Conservation (phyloP, 30 jellyfish, hydroid and myxozoan species). For the Chrysaora quinquecirrha region DNA sequence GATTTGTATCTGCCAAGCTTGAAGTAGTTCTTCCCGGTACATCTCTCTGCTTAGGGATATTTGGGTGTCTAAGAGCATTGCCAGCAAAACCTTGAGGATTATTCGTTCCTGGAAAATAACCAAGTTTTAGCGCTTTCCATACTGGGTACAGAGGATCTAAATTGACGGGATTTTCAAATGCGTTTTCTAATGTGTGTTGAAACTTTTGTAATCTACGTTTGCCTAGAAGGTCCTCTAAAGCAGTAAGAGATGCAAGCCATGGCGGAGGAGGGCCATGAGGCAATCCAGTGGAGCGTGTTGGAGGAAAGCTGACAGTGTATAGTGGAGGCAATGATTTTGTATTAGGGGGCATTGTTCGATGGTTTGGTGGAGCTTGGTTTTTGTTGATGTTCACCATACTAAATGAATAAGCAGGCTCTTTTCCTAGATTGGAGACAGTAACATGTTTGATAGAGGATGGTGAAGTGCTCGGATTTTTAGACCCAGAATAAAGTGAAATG, state of each 20-base stretch:
- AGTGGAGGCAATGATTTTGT: no score
- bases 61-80: background rate
- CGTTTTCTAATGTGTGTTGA: conserved; percentile 27
- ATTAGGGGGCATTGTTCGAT: background rate
- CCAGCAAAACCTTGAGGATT: background rate
- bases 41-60: background rate
- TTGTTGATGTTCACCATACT: background rate
- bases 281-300: background rate
- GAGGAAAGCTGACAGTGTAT: background rate
- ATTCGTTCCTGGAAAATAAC: background rate
- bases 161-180: conserved; percentile 5
- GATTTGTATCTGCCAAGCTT: background rate
- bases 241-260: conserved; percentile 15
- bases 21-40: background rate
- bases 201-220: conserved; percentile 31
- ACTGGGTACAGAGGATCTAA: conserved; percentile 22
- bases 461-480: background rate
- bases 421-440: conserved; percentile 8
- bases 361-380: conserved; percentile 1
- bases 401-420: no score
- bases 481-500: background rate
- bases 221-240: conserved; percentile 43
- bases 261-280: conserved; percentile 11
- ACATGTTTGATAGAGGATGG: background rate
- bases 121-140: conserved; percentile 37